Conservation (phyloP, 2,888 invertebrate genomes). For the Drosophila fungiperda region DNA sequence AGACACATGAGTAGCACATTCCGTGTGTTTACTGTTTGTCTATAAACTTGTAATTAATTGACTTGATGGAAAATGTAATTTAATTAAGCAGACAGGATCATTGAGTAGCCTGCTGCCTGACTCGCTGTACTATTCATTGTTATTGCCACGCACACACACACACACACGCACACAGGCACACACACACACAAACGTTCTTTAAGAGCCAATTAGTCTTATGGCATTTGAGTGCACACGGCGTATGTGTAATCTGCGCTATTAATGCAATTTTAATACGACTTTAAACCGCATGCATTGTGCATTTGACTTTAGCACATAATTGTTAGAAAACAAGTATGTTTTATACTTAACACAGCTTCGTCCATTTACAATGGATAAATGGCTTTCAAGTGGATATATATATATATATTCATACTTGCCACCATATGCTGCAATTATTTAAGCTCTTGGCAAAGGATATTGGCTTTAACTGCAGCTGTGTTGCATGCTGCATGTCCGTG, state of each 20-base stretch:
- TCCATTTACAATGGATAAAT: slow-evolving; percentile 9
- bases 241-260: slow-evolving; percentile 66
- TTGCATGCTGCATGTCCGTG: slow-evolving; percentile 58
- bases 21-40: slow-evolving; percentile 52
- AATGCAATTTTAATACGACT: slow-evolving; percentile 64
- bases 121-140: slow-evolving; percentile 32
- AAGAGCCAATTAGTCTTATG: slow-evolving; percentile 72
- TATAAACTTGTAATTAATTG: slow-evolving; percentile 78
- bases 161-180: neutral
- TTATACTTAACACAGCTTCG: slow-evolving; percentile 5
- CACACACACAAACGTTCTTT: slow-evolving; percentile 31
- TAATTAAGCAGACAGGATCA: slow-evolving; percentile 72
- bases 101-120: slow-evolving; percentile 10
- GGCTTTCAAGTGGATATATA: neutral
- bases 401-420: neutral
- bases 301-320: slow-evolving; percentile 1
- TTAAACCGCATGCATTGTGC: slow-evolving; percentile 32
- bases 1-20: slow-evolving; percentile 29
- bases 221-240: slow-evolving; percentile 57
- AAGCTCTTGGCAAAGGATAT: slow-evolving; percentile 6
- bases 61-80: slow-evolving; percentile 83
- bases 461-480: slow-evolving; percentile 35
- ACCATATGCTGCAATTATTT: slow-evolving; percentile 10
- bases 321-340: neutral
- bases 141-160: slow-evolving; percentile 19